phyloP scores from a whole-genome alignment of 2,113 vertebrate genomes.

The Eolophus roseicapilla region DNA sequence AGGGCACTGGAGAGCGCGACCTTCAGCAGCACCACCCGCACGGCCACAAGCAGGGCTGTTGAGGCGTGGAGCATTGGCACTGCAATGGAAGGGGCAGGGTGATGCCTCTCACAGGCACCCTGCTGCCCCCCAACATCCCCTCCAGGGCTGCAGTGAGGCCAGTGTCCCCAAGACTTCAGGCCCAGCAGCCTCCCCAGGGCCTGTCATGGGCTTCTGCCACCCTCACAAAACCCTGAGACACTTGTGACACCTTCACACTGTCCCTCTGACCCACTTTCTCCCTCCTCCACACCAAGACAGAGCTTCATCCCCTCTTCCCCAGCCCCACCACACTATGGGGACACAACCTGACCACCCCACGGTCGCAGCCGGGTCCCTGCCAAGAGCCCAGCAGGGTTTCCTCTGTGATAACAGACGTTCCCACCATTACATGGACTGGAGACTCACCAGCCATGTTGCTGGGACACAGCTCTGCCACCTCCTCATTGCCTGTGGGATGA shows the following conservation, averaged over 20 bases:
- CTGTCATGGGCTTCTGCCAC: not conserved
- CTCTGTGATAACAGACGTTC: fast-evolving
- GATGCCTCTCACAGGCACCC: not conserved
- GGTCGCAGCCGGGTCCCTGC: not conserved
- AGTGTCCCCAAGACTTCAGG: too few species aligned
- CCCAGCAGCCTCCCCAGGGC: not conserved
- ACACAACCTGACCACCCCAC: fast-evolving
- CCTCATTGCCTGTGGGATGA: not conserved
- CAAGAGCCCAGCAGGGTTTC: not conserved
- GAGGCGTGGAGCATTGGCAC: fast-evolving
- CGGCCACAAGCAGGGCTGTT: not conserved
- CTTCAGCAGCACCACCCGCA: constrained; percentile 71
- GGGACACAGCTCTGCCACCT: not conserved
- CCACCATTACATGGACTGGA: fast-evolving
- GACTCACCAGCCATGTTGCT: not conserved
- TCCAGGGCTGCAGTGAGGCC: fast-evolving
- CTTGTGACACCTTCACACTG: fast-evolving
- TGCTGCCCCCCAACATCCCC: fast-evolving
- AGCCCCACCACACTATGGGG: fast-evolving
- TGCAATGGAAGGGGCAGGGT: not conserved
- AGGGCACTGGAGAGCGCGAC: constrained; percentile 56
- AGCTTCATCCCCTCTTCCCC: not conserved
- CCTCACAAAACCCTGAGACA: fast-evolving
- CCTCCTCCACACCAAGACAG: not conserved
- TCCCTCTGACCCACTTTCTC: not conserved